Evolutionary conservation across 2,113 vertebrate species (phyloP).

Genomic region (Bambusicola thoracicus): DNA sequence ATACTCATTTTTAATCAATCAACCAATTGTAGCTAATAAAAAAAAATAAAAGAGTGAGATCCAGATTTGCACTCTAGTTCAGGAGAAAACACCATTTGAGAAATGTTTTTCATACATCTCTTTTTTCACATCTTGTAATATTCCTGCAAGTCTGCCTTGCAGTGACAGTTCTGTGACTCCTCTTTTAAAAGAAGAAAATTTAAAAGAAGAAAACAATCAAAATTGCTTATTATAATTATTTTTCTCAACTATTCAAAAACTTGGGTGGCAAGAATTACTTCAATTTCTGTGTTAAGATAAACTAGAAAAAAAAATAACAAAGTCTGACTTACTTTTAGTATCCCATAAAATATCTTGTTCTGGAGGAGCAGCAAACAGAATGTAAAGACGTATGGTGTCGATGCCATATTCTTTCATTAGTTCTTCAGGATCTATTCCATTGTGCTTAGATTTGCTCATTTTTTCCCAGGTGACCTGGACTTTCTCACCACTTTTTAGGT

Average conservation of each 20-base stretch:
- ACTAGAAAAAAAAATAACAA: background rate
- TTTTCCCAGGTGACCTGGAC: constrained; percentile 93
- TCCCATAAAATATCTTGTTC: constrained; percentile 97
- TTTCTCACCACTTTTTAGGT: constrained; percentile 69
- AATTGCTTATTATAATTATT: background rate
- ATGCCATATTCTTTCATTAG: constrained; percentile 87
- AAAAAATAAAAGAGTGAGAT: background rate
- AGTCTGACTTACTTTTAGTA: constrained; percentile 84
- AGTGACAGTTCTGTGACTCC: background rate
- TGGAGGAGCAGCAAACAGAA: constrained; percentile 91
- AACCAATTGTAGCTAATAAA: background rate
- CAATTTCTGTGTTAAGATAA: background rate
- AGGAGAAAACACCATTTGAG: background rate
- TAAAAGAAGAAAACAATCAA: background rate
- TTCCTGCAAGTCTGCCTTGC: background rate
- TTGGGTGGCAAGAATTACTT: background rate
- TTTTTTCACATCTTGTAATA: background rate
- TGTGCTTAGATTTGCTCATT: constrained; percentile 98
- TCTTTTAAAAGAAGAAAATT: background rate
- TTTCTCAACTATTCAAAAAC: background rate
- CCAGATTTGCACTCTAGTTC: background rate
- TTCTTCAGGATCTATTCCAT: constrained; percentile 90
- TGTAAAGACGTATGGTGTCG: constrained; percentile 90
- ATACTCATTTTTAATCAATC: background rate
- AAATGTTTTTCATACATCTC: background rate